Conservation (phyloP, 2,888 invertebrate genomes). For the Axea sp. region DNA sequence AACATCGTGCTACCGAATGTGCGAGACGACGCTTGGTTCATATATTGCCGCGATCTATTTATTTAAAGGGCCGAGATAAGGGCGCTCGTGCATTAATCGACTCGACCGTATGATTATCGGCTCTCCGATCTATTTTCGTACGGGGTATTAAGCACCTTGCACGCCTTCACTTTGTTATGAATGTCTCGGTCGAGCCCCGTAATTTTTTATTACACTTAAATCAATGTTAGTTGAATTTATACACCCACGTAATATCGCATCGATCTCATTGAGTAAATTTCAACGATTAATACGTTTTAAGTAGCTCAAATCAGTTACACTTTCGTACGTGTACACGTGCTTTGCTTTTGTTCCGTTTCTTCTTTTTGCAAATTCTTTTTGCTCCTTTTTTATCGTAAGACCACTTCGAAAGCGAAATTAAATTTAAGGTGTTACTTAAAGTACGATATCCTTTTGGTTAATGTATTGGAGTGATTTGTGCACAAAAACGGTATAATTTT, state of each 20-base stretch:
- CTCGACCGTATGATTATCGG: conserved; percentile 63
- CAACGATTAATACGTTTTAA: conserved; percentile 14
- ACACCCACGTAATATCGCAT: conserved; percentile 22
- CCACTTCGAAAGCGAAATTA: conserved; percentile 15
- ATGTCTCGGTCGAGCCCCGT: conserved; percentile 48
- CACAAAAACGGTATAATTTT: conserved; percentile 9
- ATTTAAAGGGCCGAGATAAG: conserved; percentile 66
- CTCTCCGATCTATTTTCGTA: conserved; percentile 64
- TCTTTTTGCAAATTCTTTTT: background rate
- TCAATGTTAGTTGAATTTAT: conserved; percentile 56
- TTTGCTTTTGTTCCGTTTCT: conserved; percentile 4
- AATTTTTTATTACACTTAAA: conserved; percentile 52
- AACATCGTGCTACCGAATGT: conserved; percentile 64
- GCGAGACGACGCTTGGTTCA: conserved; percentile 33
- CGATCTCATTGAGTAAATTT: conserved; percentile 45
- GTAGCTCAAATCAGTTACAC: conserved; percentile 10
- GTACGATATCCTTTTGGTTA: conserved; percentile 17
- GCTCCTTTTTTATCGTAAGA: background rate
- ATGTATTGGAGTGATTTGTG: conserved; percentile 19
- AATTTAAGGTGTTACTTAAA: conserved; percentile 20
- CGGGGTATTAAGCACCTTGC: conserved; percentile 55
- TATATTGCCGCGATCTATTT: conserved; percentile 63
- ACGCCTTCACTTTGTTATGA: conserved; percentile 54
- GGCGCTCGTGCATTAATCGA: conserved; percentile 62
- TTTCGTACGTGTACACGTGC: conserved; percentile 17